phyloP scores from a whole-genome alignment of 2,797 vertebrate genomes.

The Ctenochaetus hawaiiensis region DNA sequence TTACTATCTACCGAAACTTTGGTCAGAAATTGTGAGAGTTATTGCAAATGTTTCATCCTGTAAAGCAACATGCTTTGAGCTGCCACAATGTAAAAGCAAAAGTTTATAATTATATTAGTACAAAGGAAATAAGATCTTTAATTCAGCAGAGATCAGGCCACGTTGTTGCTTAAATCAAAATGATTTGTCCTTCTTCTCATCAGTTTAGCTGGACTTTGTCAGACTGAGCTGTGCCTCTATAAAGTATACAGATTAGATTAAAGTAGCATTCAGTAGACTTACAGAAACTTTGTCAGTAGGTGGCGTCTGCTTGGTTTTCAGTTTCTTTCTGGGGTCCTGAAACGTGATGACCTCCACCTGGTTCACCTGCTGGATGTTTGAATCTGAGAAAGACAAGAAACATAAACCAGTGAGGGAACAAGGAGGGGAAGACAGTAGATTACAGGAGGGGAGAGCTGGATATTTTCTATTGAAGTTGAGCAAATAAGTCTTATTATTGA shows the following conservation, averaged over 20 bases:
- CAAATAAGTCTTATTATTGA: too few species aligned
- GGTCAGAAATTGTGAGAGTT: background rate
- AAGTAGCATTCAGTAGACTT: slow-evolving; percentile 1
- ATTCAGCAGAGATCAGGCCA: too few species aligned
- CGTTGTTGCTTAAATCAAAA: too few species aligned
- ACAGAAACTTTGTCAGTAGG: slow-evolving; percentile 32
- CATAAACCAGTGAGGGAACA: background rate
- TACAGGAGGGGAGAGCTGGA: background rate
- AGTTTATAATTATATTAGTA: too few species aligned
- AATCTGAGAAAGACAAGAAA: slow-evolving; percentile 22
- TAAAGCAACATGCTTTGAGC: background rate
- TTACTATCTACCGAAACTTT: too few species aligned
- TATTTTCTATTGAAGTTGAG: too few species aligned
- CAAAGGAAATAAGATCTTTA: too few species aligned
- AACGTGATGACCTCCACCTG: slow-evolving; percentile 87
- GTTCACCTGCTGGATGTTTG: background rate
- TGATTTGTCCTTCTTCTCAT: too few species aligned
- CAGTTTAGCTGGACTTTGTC: too few species aligned
- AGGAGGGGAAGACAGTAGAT: too few species aligned
- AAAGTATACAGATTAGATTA: too few species aligned
- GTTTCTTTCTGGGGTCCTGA: slow-evolving; percentile 83
- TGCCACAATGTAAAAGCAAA: too few species aligned
- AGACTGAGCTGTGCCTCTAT: background rate
- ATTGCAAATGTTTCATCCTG: background rate
- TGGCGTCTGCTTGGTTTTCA: slow-evolving; percentile 49